Conservation (phyloP, 2,113 vertebrate genomes). For the Notiomystis cincta region DNA sequence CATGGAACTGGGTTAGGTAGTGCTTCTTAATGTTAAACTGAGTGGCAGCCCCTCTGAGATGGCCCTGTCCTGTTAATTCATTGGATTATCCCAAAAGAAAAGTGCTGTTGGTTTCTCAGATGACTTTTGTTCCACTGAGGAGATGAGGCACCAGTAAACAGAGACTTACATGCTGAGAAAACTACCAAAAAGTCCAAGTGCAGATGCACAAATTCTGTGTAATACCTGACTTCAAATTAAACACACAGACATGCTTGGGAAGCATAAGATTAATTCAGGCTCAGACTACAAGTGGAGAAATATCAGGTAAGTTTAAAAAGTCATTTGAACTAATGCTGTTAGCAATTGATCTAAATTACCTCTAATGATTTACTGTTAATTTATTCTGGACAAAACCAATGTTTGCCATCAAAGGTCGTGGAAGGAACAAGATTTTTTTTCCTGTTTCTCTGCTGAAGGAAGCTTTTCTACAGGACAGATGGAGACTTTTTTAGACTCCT, state of each 20-base stretch:
- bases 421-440: background rate
- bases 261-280: background rate
- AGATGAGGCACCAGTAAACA: background rate
- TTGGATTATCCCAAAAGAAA: background rate
- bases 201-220: background rate
- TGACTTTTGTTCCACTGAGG: background rate
- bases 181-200: background rate
- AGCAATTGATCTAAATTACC: conserved; percentile 1
- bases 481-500: background rate
- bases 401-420: background rate
- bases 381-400: background rate
- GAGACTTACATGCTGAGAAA: background rate
- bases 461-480: background rate
- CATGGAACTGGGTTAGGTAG: background rate
- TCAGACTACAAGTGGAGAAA: background rate
- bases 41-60: background rate
- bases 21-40: background rate
- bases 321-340: background rate
- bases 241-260: background rate
- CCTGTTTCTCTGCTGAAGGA: background rate
- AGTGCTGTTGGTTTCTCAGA: background rate
- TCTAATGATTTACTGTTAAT: conserved; percentile 15
- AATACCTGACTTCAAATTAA: background rate
- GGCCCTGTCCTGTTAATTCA: background rate
- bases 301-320: conserved; percentile 10